These are phyloP conservation scores for Gymnoscopelus microlampas DNA, from an alignment of 2,797 vertebrate species.

Conservation along the genomic window DNA sequence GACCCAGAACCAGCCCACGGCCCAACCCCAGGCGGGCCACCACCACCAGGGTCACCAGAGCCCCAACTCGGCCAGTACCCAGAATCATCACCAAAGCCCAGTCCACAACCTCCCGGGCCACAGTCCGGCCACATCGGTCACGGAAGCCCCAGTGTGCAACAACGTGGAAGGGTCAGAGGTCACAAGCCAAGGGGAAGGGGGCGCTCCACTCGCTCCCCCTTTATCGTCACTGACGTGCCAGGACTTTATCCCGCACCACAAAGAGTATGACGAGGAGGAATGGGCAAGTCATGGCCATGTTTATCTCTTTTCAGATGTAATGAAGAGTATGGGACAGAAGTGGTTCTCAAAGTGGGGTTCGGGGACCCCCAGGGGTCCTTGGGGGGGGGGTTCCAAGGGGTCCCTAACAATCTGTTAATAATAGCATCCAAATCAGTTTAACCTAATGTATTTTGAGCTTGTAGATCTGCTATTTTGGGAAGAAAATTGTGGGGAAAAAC, in stretches of 20 bases:
- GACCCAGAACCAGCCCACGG: conserved; percentile 69
- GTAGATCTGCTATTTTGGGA: too few species aligned
- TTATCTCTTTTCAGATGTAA: too few species aligned
- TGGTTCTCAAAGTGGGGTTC: too few species aligned
- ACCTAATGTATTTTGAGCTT: too few species aligned
- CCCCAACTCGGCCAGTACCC: conserved; percentile 29
- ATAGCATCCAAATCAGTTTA: too few species aligned
- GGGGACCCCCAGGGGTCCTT: too few species aligned
- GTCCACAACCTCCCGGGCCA: conserved; percentile 66
- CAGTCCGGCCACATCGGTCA: conserved; percentile 49
- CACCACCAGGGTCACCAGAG: conserved; percentile 35
- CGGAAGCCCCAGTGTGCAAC: conserved; percentile 75
- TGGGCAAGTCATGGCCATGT: conserved; percentile 86
- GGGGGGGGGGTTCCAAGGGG: too few species aligned
- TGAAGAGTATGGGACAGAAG: too few species aligned
- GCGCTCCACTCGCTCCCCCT: conserved; percentile 10
- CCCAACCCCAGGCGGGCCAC: conserved; percentile 38
- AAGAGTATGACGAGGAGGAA: conserved; percentile 96
- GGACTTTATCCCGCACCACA: conserved; percentile 93
- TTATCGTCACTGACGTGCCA: conserved; percentile 74
- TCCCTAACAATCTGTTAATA: too few species aligned
- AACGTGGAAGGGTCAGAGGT: conserved; percentile 69
- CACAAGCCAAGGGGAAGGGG: conserved; percentile 67
- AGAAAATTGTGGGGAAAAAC: too few species aligned
- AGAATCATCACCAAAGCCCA: conserved; percentile 54